These are phyloP conservation scores for Morinoia aosen DNA, from an alignment of 2,888 invertebrate genomes.

Conservation along the genomic window DNA sequence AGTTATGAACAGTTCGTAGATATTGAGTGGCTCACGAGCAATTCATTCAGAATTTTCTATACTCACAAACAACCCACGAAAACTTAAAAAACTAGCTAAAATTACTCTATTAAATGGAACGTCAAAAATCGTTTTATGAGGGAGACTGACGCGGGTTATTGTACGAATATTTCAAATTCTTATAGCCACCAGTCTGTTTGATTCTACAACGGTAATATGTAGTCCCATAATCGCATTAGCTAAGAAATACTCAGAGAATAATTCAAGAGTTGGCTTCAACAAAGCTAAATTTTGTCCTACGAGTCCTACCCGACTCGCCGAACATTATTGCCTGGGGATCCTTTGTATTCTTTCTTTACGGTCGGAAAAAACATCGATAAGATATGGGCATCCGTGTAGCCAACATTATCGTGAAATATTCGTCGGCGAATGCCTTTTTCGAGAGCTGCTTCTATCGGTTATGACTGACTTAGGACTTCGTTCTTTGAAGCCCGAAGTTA, in stretches of 20 bases:
- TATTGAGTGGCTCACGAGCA: too few species aligned
- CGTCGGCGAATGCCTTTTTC: constrained; percentile 9
- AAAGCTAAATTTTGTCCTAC: background rate
- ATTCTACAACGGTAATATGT: background rate
- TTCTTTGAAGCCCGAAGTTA: background rate
- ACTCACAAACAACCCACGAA: too few species aligned
- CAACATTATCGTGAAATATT: constrained; percentile 16
- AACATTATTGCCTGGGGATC: constrained; percentile 5
- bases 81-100: background rate
- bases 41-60: too few species aligned
- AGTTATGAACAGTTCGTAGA: too few species aligned
- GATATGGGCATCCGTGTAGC: constrained; percentile 39
- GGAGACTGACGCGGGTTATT: background rate
- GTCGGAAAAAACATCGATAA: constrained; percentile 45
- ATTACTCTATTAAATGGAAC: background rate
- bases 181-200: background rate
- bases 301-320: background rate
- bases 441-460: constrained; percentile 26
- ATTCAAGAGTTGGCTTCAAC: background rate
- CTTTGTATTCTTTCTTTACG: constrained; percentile 28
- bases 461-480: background rate
- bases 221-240: background rate
- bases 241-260: background rate
- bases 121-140: background rate
- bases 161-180: background rate